Base-by-base conservation (phyloP, 2,797 vertebrate genomes). In the Lacerta viridis region DNA sequence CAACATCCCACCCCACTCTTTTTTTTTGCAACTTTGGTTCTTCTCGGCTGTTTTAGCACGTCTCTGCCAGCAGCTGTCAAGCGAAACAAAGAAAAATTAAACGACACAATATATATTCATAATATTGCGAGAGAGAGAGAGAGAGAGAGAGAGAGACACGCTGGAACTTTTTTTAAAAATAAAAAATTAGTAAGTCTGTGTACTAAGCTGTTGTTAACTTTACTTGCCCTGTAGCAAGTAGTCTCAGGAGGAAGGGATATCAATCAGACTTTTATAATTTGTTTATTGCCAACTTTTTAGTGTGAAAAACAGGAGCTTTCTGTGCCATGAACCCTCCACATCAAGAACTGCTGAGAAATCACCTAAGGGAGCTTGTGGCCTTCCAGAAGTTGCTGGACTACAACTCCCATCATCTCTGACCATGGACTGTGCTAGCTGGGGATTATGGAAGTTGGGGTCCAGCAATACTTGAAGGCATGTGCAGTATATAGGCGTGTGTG, bases 11-110 rank as follows among this genome's bases (percentile, higher is more conserved):
- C 29, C 41, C 86, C 50, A 15, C 50, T 15, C 13, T 15, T 55
- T 55, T 33, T 33, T 33, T 89, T 39, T 87, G 85, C 69, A 94
- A 93, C 90, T 89, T 17, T 90, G 39, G 94, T 94, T 88, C 94
- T 95, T 89, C 88, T 92, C 83, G 33, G 81, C 78, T 75, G 87
- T 29, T 91, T 91, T 92, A 84, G 80, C 89, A 66, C 88, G 68
- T 20, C 59, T 75, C n/a, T 71, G 59, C 59, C 43, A 75, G 77
- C 76, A 64, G 68, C 83, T 89, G 83, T 80, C 83, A 80, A 80
- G n/a, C 13, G 55, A 85, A 85, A 50, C 55, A 89, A 80, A 36
- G 87, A 84, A 15, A 72, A 78, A 36, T 50, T 64, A 85, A 81
- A 80, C 13, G 7, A 23, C 1, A n/a, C n/a, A 71, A 71, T 39